Evolutionary conservation across 2,797 vertebrate genomes (phyloP).

Genomic region (Gymnothorax reevesii): DNA sequence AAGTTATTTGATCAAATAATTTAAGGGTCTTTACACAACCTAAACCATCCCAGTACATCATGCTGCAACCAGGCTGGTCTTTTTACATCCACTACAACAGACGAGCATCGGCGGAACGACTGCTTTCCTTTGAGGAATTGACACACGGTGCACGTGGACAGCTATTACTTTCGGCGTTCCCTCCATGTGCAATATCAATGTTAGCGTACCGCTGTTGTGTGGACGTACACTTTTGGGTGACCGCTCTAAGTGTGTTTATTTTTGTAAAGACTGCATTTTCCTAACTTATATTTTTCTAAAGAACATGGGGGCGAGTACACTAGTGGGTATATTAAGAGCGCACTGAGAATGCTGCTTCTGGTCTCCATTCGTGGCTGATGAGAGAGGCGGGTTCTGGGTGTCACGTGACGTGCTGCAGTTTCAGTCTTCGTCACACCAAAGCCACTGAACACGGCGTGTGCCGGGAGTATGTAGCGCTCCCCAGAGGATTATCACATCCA

Average conservation of each 20-base stretch:
- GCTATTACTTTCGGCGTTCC: neutral
- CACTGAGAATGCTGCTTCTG: neutral
- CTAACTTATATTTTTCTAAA: slow-evolving; percentile 14
- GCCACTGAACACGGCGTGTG: neutral
- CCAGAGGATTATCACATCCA: neutral
- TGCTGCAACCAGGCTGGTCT: neutral
- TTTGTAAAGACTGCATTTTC: neutral
- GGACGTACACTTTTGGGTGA: neutral
- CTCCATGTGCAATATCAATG: slow-evolving; percentile 10
- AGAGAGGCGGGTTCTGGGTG: too few relatives aligned
- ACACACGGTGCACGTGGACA: neutral
- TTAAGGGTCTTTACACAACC: neutral
- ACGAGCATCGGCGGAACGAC: neutral
- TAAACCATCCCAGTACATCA: neutral
- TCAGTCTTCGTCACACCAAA: neutral
- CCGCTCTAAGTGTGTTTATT: neutral
- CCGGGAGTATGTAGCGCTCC: neutral
- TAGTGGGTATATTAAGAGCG: neutral
- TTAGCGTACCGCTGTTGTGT: neutral
- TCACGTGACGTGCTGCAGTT: neutral
- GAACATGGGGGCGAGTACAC: neutral
- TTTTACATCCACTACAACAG: neutral
- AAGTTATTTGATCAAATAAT: neutral
- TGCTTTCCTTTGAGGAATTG: neutral
- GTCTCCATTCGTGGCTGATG: neutral